Base-by-base conservation (phyloP, 2,113 vertebrate species). In the Nesospiza acunhae region DNA sequence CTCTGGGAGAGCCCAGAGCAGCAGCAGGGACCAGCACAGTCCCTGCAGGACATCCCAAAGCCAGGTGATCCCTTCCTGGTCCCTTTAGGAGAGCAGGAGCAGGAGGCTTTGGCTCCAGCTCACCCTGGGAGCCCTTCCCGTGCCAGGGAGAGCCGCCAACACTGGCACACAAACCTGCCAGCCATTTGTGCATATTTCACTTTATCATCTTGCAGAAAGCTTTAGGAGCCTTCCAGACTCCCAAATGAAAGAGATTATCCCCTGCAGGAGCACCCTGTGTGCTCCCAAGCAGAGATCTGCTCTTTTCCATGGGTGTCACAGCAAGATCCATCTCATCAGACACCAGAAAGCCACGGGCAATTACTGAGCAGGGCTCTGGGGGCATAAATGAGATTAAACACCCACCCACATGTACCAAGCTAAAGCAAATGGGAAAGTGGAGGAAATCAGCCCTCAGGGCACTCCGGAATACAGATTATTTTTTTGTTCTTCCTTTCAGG, bases 321-420 rank as follows among this genome's bases (percentile, higher is more conserved):
- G n/a, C 58, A 14, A 49, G 64, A 90, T 39, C 59, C 2, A 0
- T n/a, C 63, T 39, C 84, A 52, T 8, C 88, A 84, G 60, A 15
- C 13, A 44, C 35, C 62, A 78, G 73, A 60, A 44, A 94, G 59
- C 47, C 70, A 63, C 1, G 3, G 64, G 79, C 82, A 90, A 70
- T 85, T 50, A 26, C 64, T 4, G 7, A 82, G 63, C 82, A 23
- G 10, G 53, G 31, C 73, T 10, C 6, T 56, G 69, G 80, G 31
- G 77, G 33, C 1, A 1, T 31, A 93, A 93, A 93, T 49, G 41
- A 72, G 66, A 89, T 93, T 84, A 92, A 94, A 70, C 73, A 84
- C 39, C 52, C 75, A 56, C 46, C 74, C 73, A 52, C 55, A 60
- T 5, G 24, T 8, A 15, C 9, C 8, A 55, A 41, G 42, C 62